These are phyloP conservation scores for Arctia plantaginis DNA, from an alignment of 2,888 invertebrate species.

Conservation along the genomic window DNA sequence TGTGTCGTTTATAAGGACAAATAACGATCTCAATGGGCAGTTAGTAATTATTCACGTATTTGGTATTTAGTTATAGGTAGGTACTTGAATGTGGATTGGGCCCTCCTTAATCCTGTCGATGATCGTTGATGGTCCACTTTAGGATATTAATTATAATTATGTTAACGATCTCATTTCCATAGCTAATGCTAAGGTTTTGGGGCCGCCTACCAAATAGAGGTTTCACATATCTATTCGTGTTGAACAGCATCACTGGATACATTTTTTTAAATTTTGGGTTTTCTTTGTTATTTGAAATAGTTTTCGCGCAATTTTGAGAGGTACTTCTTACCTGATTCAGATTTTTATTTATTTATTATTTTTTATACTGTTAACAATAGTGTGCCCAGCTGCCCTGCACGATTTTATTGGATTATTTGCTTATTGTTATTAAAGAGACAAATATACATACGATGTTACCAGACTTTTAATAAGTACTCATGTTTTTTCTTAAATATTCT, in stretches of 20 bases:
- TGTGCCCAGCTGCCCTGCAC: too few species aligned
- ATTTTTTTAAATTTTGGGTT: neutral
- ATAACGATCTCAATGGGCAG: constrained; percentile 3
- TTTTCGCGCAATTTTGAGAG: neutral
- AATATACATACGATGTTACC: too few species aligned
- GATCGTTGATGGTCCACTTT: constrained; percentile 57
- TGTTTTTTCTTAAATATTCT: too few species aligned
- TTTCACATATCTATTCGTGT: constrained; percentile 38
- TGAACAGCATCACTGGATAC: constrained; percentile 29
- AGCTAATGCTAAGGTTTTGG: constrained; percentile 66
- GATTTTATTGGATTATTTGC: too few species aligned
- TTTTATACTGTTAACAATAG: too few species aligned
- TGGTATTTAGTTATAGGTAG: constrained; percentile 7
- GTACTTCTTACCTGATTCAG: neutral
- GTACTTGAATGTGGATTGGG: constrained; percentile 13
- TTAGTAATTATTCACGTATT: constrained; percentile 34
- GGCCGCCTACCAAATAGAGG: constrained; percentile 54
- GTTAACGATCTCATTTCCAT: constrained; percentile 71
- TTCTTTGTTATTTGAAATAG: neutral
- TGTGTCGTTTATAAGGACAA: constrained; percentile 12
- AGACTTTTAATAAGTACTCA: too few species aligned
- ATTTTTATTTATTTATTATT: too few species aligned
- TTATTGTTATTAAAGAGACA: too few species aligned
- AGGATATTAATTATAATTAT: constrained; percentile 72
- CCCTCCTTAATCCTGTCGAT: constrained; percentile 57